These are phyloP conservation scores for Lagopus leucura DNA, from an alignment of 2,113 vertebrate genomes.

Conservation along the genomic window DNA sequence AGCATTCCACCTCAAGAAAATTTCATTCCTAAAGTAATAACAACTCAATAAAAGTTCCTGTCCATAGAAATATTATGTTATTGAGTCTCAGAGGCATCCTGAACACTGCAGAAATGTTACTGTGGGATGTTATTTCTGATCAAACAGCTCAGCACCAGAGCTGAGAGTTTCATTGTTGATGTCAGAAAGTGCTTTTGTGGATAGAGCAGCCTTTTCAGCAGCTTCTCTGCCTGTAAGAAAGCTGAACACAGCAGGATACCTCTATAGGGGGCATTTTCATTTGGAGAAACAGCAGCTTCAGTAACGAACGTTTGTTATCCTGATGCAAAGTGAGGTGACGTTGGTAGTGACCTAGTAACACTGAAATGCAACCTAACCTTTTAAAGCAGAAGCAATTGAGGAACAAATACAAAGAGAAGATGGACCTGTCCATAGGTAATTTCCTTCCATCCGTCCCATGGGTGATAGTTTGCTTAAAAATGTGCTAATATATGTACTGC, in stretches of 20 bases:
- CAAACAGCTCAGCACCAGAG: not conserved
- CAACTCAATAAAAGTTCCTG: not conserved
- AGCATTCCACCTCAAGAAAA: conserved; percentile 21
- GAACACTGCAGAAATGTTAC: not conserved
- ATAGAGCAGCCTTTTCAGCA: not conserved
- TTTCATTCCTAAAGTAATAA: not conserved
- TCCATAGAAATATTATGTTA: not conserved
- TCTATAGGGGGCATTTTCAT: conserved; percentile 20
- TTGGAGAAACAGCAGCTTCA: conserved; percentile 5
- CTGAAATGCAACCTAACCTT: not conserved
- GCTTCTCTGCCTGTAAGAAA: not conserved
- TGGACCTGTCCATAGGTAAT: not conserved
- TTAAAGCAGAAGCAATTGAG: not conserved
- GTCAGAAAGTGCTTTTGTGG: not conserved
- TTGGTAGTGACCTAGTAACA: not conserved
- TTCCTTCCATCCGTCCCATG: not conserved
- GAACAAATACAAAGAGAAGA: not conserved
- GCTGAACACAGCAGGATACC: not conserved
- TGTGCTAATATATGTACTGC: not conserved
- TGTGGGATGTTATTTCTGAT: not conserved
- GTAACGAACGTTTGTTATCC: conserved; percentile 27
- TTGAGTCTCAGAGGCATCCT: not conserved
- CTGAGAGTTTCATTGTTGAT: not conserved
- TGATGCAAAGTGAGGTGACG: not conserved
- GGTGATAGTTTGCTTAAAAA: not conserved